Evolutionary conservation across 2,797 vertebrate genomes (phyloP), one percentile per base, ranked within the genome.

Genomic region (Mastacembelus armatus): DNA sequence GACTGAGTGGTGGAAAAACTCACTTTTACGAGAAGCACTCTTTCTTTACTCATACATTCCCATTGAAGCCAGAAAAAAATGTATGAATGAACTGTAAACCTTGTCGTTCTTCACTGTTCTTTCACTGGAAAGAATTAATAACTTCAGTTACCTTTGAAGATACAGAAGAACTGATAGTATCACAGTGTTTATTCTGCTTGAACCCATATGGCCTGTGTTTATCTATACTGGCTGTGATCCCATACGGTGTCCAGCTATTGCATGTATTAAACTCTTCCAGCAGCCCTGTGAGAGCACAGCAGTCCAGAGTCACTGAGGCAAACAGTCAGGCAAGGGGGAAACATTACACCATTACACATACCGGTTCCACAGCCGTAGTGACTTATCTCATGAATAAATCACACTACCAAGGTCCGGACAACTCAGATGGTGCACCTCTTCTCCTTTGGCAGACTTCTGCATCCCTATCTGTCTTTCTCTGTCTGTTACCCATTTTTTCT

Each of bases 321-420:
- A 59, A 81, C 77, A 82, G 77, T 80, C 85, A 85, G 80, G 77
- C 85, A 45, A 83, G 58, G 21, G 75, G 77, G 81, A 74, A 90
- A 89, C 88, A 83, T 88, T 89, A 91, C 81, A 90, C 83, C 77
- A 76, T 88, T 79, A 86, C 73, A 74, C 79, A 90, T 86, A 91
- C 90, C 89, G 90, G 80, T 80, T 88, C 89, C 86, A 80, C 79
- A 87, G 86, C 83, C 71, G 80, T 22, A 66, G 81, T 86, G 85
- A 89, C 89, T 90, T 89, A 88, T 86, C 87, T 88, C 86, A 87
- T 91, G 80, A 90, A 92, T 92, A 92, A 91, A 92, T 90, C 87
- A 87, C 80, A 62, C 64, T 35, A 77, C 77, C 77, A 58, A 85
- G 82, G 78, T 86, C 81, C 30, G 43, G 71, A 82, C 80, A 44